Conservation (phyloP, 2,113 vertebrate species). For the Vulpes vulpes region DNA sequence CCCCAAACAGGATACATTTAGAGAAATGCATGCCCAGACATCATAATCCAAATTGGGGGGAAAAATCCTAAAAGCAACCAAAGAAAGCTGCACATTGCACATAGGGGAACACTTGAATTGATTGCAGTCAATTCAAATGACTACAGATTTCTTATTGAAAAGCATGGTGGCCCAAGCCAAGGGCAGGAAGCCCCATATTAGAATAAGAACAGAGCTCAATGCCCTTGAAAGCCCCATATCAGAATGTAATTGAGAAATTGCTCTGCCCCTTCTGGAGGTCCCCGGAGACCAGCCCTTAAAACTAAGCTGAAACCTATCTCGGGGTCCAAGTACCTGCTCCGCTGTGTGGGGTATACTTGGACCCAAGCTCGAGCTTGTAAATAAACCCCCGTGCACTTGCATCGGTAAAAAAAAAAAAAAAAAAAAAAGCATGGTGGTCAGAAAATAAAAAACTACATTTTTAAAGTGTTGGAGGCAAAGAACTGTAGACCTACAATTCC, state of each 20-base stretch:
- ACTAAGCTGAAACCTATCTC: too few relatives aligned
- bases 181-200: too few relatives aligned
- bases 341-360: too few relatives aligned
- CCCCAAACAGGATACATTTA: neutral
- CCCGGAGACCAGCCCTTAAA: too few relatives aligned
- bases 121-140: neutral
- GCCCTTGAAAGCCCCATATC: too few relatives aligned
- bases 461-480: neutral
- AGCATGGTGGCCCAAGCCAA: neutral
- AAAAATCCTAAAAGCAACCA: neutral
- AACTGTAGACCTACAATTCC: neutral
- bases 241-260: too few relatives aligned
- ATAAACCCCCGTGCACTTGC: too few relatives aligned
- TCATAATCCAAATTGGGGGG: neutral
- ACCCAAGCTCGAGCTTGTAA: too few relatives aligned
- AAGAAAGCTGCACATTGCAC: neutral
- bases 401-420: too few relatives aligned
- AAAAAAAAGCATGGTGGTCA: neutral
- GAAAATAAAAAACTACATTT: constrained; percentile 26
- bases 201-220: too few relatives aligned
- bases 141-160: neutral
- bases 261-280: too few relatives aligned
- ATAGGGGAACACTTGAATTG: neutral
- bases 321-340: too few relatives aligned
- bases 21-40: neutral